phyloP scores from a whole-genome alignment of 2,797 vertebrate species.

The Sebastes aleutianus region DNA sequence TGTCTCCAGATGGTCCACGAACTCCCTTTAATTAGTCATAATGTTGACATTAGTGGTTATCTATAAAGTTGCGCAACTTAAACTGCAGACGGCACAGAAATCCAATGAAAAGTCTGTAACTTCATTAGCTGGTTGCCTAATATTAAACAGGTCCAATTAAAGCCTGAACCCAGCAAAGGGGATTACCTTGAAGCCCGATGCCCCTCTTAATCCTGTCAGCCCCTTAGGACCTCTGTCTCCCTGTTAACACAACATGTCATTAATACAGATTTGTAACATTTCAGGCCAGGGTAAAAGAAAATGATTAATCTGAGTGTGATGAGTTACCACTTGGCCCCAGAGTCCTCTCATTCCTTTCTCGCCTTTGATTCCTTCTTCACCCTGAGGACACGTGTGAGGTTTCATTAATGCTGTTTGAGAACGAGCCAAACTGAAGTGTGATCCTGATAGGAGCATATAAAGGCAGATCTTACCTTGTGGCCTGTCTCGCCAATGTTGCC shows the following conservation, averaged over 20 bases:
- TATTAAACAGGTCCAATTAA: constrained; percentile 27
- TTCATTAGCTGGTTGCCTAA: constrained; percentile 11
- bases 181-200: constrained; percentile 83
- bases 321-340: constrained; percentile 73
- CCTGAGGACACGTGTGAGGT: constrained; percentile 62
- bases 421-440: constrained; percentile 2
- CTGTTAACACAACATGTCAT: constrained; percentile 66
- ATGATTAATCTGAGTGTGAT: constrained; percentile 12
- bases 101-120: constrained; percentile 24
- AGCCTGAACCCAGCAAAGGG: neutral
- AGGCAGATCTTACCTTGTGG: constrained; percentile 62
- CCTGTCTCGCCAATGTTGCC: constrained; percentile 77
- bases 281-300: constrained; percentile 4
- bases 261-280: constrained; percentile 20
- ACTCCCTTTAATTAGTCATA: constrained; percentile 76
- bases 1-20: constrained; percentile 75
- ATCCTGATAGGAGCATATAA: neutral
- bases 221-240: constrained; percentile 81
- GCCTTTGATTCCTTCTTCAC: constrained; percentile 76
- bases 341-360: constrained; percentile 81
- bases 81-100: constrained; percentile 17
- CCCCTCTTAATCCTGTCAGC: constrained; percentile 82
- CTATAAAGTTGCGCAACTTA: constrained; percentile 29
- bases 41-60: constrained; percentile 31
- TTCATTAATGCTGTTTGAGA: constrained; percentile 42